phyloP scores from a whole-genome alignment of 2,113 vertebrate genomes.

The Salminus brasiliensis region DNA sequence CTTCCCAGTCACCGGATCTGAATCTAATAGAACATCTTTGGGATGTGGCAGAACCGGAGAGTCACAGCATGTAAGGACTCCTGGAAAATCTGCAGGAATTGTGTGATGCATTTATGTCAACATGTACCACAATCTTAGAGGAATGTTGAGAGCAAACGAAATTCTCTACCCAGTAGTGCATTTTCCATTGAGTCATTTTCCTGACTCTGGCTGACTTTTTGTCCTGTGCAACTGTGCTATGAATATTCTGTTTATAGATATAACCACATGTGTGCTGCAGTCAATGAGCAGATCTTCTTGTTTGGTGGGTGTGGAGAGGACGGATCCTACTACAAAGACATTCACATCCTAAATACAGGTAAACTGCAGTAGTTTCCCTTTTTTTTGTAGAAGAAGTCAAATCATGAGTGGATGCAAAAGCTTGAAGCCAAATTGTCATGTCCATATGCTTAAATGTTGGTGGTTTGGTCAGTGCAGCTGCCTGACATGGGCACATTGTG shows the following conservation, averaged over 20 bases:
- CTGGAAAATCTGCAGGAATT: too few species aligned
- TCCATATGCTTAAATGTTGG: neutral
- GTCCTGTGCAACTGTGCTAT: neutral
- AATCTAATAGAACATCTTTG: too few species aligned
- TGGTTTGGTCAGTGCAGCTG: too few species aligned
- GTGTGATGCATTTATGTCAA: too few species aligned
- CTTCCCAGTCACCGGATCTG: too few species aligned
- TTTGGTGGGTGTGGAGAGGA: conserved; percentile 67
- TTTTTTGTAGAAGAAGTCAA: neutral
- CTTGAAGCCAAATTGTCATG: too few species aligned
- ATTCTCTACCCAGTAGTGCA: too few species aligned
- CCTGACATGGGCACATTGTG: too few species aligned
- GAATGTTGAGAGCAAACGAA: too few species aligned
- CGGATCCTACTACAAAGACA: conserved; percentile 66
- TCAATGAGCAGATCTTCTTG: conserved; percentile 73
- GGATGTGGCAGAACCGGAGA: too few species aligned
- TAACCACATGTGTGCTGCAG: conserved; percentile 65
- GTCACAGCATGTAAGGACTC: too few species aligned
- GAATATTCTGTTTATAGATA: conserved; percentile 59
- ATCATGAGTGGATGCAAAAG: neutral
- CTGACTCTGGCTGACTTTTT: conserved; percentile 18
- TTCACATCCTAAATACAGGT: conserved; percentile 73
- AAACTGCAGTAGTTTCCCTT: neutral
- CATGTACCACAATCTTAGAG: too few species aligned
- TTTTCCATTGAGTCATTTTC: conserved; percentile 44